phyloP scores from a whole-genome alignment of 1,140 invertebrate species.

The Apis mellifera region DNA sequence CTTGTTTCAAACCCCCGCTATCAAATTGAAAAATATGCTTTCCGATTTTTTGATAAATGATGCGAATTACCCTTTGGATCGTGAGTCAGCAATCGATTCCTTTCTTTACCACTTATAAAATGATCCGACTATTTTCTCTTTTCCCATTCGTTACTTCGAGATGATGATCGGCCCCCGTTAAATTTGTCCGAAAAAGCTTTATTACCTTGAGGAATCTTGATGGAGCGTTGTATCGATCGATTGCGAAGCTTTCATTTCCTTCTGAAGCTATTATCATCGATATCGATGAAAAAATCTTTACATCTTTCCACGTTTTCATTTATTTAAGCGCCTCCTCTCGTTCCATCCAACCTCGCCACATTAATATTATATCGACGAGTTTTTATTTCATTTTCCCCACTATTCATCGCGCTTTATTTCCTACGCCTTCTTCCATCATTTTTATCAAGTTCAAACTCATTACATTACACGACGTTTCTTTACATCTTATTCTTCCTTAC shows the following conservation, averaged over 20 bases:
- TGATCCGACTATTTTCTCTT: not conserved
- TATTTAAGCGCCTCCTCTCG: too few relatives aligned
- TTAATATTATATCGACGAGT: too few relatives aligned
- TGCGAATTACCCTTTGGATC: not conserved
- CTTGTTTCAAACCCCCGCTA: not conserved
- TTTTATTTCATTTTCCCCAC: too few relatives aligned
- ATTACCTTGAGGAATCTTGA: not conserved
- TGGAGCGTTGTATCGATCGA: not conserved
- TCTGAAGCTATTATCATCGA: too few relatives aligned
- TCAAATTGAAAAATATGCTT: not conserved
- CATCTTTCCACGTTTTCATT: not conserved
- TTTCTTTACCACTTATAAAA: not conserved
- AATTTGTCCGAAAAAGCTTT: not conserved
- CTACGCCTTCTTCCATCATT: accelerated
- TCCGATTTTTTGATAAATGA: not conserved
- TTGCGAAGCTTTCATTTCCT: not conserved
- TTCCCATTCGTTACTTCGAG: not conserved
- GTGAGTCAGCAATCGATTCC: not conserved
- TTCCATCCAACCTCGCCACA: too few relatives aligned
- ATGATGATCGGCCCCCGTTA: not conserved
- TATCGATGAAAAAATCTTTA: not conserved
- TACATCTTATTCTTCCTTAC: too few relatives aligned
- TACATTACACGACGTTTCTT: too few relatives aligned
- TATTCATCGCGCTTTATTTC: too few relatives aligned
- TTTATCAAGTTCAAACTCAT: too few relatives aligned